phyloP scores from a whole-genome alignment of 2,113 vertebrate genomes.

The Mus pahari region DNA sequence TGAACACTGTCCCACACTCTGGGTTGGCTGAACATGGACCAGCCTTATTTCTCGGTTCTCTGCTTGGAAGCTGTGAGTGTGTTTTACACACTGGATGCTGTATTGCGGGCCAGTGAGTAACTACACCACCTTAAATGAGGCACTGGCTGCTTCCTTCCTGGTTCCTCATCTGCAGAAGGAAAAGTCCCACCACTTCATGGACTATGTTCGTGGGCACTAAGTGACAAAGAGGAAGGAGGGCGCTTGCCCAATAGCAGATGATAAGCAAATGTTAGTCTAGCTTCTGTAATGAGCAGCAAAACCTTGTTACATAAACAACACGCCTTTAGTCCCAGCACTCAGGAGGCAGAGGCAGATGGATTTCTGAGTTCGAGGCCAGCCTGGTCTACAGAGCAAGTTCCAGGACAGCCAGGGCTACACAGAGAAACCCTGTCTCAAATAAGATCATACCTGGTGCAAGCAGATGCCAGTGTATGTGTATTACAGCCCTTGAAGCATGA shows the following conservation, averaged over 20 bases:
- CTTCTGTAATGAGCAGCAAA: neutral
- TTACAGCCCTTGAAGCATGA: neutral
- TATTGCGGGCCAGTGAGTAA: too few relatives aligned
- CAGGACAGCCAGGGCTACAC: neutral
- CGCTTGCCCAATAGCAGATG: neutral
- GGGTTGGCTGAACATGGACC: neutral
- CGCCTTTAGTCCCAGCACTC: neutral
- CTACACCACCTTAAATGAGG: neutral
- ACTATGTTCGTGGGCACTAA: neutral
- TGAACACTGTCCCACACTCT: accelerated
- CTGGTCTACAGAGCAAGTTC: neutral
- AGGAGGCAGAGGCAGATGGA: neutral
- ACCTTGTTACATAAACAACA: neutral
- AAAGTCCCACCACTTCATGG: neutral
- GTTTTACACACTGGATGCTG: neutral
- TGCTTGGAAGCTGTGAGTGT: neutral
- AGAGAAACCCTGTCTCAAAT: neutral
- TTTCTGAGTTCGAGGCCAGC: neutral
- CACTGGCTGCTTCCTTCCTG: neutral
- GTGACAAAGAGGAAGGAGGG: too few relatives aligned
- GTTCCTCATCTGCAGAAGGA: neutral
- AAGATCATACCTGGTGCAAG: neutral
- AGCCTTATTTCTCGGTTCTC: neutral
- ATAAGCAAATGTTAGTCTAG: neutral
- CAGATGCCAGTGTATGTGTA: neutral